Percentiles rank a stretch among this genome's conserved stretches.
Evolutionary conservation across 2,888 invertebrate genomes (phyloP).

Genomic region (Entomobrya proxima): DNA sequence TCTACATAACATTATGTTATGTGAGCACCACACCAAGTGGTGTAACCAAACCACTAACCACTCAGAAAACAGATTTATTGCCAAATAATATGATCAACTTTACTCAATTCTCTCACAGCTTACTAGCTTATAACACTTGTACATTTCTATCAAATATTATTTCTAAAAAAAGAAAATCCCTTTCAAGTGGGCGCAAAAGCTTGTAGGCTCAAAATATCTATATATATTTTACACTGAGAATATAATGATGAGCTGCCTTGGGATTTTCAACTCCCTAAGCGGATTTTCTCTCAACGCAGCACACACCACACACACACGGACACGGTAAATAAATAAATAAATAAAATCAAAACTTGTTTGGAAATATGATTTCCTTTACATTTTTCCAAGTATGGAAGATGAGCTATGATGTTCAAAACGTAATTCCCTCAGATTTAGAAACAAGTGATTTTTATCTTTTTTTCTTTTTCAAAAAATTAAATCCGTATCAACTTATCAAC

Average conservation of each 20-base stretch:
- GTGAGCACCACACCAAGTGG: too few species aligned
- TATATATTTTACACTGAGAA: background rate
- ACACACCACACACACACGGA: too few species aligned
- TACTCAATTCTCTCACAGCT: constrained; percentile 1
- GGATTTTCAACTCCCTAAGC: constrained; percentile 58
- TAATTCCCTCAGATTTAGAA: background rate
- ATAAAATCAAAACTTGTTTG: background rate
- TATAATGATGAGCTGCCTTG: constrained; percentile 49
- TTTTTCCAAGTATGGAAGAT: constrained; percentile 1
- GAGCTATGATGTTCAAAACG: too few species aligned
- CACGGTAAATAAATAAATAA: constrained; percentile 1
- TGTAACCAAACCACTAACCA: too few species aligned
- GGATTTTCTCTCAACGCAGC: constrained; percentile 59
- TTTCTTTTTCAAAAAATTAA: background rate
- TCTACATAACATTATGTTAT: too few species aligned
- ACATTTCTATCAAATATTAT: background rate
- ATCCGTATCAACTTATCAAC: background rate
- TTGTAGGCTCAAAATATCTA: background rate
- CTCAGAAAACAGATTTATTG: too few species aligned
- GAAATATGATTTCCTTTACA: background rate
- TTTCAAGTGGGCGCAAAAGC: background rate
- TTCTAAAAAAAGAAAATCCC: background rate
- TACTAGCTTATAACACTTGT: background rate
- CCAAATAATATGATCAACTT: constrained; percentile 18
- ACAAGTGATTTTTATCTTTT: constrained; percentile 26